These are phyloP conservation scores for Leptogaster cylindrica DNA, from an alignment of 2,888 invertebrate genomes.

Conservation along the genomic window DNA sequence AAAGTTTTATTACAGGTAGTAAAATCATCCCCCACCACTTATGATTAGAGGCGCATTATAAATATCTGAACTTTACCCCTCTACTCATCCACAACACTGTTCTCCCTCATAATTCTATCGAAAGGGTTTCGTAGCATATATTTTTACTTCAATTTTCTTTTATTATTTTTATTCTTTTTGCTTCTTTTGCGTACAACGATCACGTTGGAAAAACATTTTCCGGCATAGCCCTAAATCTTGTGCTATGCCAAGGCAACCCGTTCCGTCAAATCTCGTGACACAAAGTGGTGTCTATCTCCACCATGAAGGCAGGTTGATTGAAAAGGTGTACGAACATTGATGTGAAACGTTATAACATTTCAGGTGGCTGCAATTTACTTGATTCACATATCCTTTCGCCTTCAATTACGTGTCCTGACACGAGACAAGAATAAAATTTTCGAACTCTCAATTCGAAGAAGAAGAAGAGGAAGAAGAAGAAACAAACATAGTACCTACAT, in stretches of 20 bases:
- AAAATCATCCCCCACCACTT: conserved; percentile 9
- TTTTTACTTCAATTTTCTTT: too few relatives aligned
- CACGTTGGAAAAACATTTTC: conserved; percentile 23
- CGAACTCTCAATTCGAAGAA: too few relatives aligned
- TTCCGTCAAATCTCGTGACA: conserved; percentile 14
- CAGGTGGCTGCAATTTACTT: conserved; percentile 26
- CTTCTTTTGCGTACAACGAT: conserved; percentile 19
- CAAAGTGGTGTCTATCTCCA: neutral
- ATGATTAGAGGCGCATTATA: conserved; percentile 23
- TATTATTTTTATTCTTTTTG: too few relatives aligned
- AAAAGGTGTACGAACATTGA: too few relatives aligned
- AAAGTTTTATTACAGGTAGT: conserved; percentile 19
- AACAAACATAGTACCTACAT: neutral
- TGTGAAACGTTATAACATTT: conserved; percentile 5
- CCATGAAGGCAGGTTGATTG: neutral
- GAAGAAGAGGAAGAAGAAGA: neutral
- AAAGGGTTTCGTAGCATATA: neutral
- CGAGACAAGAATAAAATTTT: conserved; percentile 23
- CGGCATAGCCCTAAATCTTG: neutral
- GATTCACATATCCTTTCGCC: conserved; percentile 13
- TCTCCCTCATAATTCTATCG: neutral
- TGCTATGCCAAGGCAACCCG: neutral
- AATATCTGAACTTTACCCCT: neutral
- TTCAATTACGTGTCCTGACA: neutral
- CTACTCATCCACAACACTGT: neutral